These are phyloP conservation scores for Trichacis sp. DNA, from an alignment of 2,888 invertebrate genomes.

Conservation along the genomic window DNA sequence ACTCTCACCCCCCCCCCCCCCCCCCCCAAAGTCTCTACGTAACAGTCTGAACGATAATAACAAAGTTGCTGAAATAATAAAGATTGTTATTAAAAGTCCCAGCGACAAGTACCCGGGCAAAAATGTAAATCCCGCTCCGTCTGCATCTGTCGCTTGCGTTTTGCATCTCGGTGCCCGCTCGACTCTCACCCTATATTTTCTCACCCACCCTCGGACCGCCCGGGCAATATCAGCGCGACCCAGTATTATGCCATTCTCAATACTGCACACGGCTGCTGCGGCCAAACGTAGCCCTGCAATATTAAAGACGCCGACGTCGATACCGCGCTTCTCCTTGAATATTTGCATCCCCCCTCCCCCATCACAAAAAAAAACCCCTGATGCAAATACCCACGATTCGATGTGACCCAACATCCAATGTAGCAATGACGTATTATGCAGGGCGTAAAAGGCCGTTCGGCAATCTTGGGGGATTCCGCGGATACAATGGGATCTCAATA, in stretches of 20 bases:
- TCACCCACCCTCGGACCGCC: constrained; percentile 28
- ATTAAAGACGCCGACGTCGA: constrained; percentile 41
- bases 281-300: constrained; percentile 35
- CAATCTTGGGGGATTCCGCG: constrained; percentile 69
- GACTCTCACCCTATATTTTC: constrained; percentile 33
- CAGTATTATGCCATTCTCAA: constrained; percentile 50
- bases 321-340: constrained; percentile 14
- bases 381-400: no score
- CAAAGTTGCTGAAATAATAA: constrained; percentile 62
- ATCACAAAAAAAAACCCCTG: no score
- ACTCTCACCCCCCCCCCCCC: no score
- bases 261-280: constrained; percentile 44
- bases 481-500: constrained; percentile 70
- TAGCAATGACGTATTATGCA: constrained; percentile 63
- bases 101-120: constrained; percentile 42
- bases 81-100: constrained; percentile 57
- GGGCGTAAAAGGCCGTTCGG: constrained; percentile 62
- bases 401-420: constrained; percentile 16
- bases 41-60: constrained; percentile 3
- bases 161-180: constrained; percentile 30
- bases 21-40: no score
- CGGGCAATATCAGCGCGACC: constrained; percentile 47
- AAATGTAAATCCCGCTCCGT: constrained; percentile 59
- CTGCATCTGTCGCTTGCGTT: constrained; percentile 53
- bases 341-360: constrained; percentile 42